Base-by-base conservation (phyloP, 1,140 invertebrate species). In the Batillaria attramentaria region DNA sequence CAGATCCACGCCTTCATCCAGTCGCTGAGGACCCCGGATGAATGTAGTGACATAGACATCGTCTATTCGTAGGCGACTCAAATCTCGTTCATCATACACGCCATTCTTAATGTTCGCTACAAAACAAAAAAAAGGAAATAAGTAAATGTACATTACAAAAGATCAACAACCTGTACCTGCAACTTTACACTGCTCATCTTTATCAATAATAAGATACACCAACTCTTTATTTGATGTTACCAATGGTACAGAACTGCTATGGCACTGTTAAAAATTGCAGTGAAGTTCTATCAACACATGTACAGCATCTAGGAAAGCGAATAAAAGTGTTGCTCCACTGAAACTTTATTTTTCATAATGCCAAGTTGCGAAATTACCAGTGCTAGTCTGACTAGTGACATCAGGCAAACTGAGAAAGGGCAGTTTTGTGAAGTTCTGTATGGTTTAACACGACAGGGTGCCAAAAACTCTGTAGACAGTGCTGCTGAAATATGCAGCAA, bases 41-140 rank as follows among this genome's bases (percentile, higher is more conserved):
- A 96, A 97, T 65, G 95, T 90, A 78, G 90, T 89, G 5, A 96
- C 88, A 94, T 94, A 96, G 13, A 93, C 88, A 89, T 96, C 93
- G 84, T 93, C 93, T 73, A 89, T 93, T 84, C 93, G 94, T 62
- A 95, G 90, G 79, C 93, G 92, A 60, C 93, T 91, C 43, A 96
- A 90, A 91, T 97, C 96, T 50, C 92, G 91, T 24, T 86, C 76
- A 82, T 90, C 88, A 84, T 90, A 90, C 28, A 82, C 46, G 41
- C 70, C 81, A 69, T 57, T 78, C 42, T 60, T 24, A 41, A 79
- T 79, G 10, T 79, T 74, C 16, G 73, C 79, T 82, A 65, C 18
- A 35, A 43, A 35, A 68, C 2, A 43, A 0, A 37, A 0, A 35
- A 5, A 16, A 60, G 57, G 33, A 37, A 54, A n/a, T 35, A 13